Percentiles rank a stretch among this genome's conserved stretches.
These are phyloP conservation scores for Sycophaga agraensis DNA, from an alignment of 1,140 invertebrate species.

Conservation along the genomic window DNA sequence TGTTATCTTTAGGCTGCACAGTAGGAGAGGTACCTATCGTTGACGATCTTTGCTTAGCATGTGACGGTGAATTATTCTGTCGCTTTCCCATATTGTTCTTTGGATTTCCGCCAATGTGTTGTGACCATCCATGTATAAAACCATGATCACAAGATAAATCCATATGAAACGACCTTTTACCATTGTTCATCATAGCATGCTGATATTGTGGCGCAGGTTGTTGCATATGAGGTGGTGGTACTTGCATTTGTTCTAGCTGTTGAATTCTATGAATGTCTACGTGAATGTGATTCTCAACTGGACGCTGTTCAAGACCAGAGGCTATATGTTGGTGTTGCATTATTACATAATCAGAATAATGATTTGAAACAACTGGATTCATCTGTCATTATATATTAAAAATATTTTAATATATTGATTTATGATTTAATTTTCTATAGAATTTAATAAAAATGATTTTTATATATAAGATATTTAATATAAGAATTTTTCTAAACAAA, in stretches of 20 bases:
- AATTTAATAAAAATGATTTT: background rate
- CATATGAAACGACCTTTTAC: too few species aligned
- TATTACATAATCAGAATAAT: slow-evolving; percentile 23
- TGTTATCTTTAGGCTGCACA: background rate
- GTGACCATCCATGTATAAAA: too few species aligned
- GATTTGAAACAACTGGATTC: slow-evolving; percentile 30
- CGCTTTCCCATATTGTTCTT: slow-evolving; percentile 39
- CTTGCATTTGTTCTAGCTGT: slow-evolving; percentile 28
- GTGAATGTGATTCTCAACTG: slow-evolving; percentile 37
- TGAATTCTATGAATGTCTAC: slow-evolving; percentile 32
- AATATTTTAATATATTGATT: background rate
- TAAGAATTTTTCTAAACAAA: too few species aligned
- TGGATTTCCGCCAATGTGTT: slow-evolving; percentile 32
- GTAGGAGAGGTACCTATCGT: background rate
- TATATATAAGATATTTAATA: background rate
- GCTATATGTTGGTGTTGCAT: slow-evolving; percentile 19
- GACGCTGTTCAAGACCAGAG: slow-evolving; percentile 21
- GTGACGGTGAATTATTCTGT: slow-evolving; percentile 39
- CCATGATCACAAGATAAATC: too few species aligned
- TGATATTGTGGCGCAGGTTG: slow-evolving; percentile 34
- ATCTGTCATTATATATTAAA: slow-evolving; percentile 13
- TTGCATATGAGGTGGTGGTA: slow-evolving; percentile 36
- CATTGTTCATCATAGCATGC: too few species aligned
- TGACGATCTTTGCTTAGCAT: slow-evolving; percentile 24
- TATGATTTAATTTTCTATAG: background rate